These are phyloP conservation scores for Amblyteles armatorius DNA, from an alignment of 2,888 invertebrate species.

Conservation along the genomic window DNA sequence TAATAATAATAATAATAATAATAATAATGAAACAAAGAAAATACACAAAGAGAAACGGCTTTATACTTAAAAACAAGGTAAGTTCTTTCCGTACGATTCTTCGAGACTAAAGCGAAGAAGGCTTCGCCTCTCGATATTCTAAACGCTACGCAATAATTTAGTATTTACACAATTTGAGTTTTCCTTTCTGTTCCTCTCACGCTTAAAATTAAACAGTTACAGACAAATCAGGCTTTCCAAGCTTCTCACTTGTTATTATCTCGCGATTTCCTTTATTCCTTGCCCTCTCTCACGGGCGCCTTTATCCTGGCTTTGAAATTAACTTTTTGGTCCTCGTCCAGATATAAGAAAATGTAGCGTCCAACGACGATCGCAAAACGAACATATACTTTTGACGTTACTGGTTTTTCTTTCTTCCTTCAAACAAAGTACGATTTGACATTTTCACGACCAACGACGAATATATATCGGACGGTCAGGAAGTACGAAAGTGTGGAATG, in stretches of 20 bases:
- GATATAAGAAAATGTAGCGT: conserved; percentile 67
- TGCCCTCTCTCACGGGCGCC: conserved; percentile 27
- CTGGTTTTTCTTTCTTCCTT: conserved; percentile 4
- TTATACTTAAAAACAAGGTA: conserved; percentile 70
- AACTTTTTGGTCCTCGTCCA: conserved; percentile 73
- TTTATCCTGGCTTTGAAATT: conserved; percentile 59
- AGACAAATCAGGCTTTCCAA: conserved; percentile 65
- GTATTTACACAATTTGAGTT: conserved; percentile 79
- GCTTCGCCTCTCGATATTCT: conserved; percentile 66
- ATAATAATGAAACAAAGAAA: conserved; percentile 51
- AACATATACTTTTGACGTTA: conserved; percentile 45
- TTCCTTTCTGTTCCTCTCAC: conserved; percentile 39
- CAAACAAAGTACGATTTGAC: conserved; percentile 48
- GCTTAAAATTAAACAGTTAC: conserved; percentile 69
- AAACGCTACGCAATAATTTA: conserved; percentile 79
- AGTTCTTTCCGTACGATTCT: conserved; percentile 61
- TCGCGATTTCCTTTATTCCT: conserved; percentile 56
- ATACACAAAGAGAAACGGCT: conserved; percentile 66
- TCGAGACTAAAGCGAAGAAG: conserved; percentile 69
- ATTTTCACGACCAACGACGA: conserved; percentile 38
- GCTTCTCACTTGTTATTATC: conserved; percentile 62
- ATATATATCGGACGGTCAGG: conserved; percentile 25
- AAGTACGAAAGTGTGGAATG: conserved; percentile 62
- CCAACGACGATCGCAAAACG: conserved; percentile 48
- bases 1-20: conserved; percentile 61